Conservation (phyloP, 2,888 invertebrate genomes). For the Teinopalpus imperialis region DNA sequence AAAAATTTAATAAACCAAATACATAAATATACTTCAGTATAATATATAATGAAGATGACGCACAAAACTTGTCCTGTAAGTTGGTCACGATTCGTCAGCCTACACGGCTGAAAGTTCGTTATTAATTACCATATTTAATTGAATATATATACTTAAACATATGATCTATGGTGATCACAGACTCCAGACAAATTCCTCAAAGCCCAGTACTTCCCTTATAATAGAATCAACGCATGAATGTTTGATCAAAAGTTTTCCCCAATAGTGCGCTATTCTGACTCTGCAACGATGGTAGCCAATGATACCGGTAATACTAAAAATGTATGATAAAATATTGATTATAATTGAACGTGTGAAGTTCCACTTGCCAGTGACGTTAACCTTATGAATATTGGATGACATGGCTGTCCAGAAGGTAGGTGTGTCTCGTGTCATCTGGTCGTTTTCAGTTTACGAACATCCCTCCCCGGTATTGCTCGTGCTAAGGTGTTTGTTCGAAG, state of each 20-base stretch:
- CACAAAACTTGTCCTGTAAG: no score
- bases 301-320: no score
- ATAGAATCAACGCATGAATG: constrained; percentile 39
- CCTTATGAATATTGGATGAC: constrained; percentile 59
- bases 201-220: constrained; percentile 34
- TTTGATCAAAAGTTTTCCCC: constrained; percentile 25
- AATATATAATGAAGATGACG: no score
- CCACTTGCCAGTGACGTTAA: constrained; percentile 41
- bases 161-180: constrained; percentile 33
- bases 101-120: background rate
- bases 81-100: no score
- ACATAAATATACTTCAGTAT: no score
- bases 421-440: constrained; percentile 34
- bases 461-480: constrained; percentile 34
- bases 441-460: constrained; percentile 39
- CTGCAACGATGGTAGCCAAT: constrained; percentile 51
- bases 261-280: constrained; percentile 52
- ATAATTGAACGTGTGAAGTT: constrained; percentile 14
- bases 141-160: background rate
- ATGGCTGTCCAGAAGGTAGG: constrained; percentile 24
- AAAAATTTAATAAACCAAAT: no score
- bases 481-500: constrained; percentile 26
- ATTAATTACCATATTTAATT: constrained; percentile 2
- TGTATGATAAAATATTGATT: constrained; percentile 36
- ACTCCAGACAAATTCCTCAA: no score